phyloP scores from a whole-genome alignment of 2,797 vertebrate species.

The Myotis vivesi region DNA sequence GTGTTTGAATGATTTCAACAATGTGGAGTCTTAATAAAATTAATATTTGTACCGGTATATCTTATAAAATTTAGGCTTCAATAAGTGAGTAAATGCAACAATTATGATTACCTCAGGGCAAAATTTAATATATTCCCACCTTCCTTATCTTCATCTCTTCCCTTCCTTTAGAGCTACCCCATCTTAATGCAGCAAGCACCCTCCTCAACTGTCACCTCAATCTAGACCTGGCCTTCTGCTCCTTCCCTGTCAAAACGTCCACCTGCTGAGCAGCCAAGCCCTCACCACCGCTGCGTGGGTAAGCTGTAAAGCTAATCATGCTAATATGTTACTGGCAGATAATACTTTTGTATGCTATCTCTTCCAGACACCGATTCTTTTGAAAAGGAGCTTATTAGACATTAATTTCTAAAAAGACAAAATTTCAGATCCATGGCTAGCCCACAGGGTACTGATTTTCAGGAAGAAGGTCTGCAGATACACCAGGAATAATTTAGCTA shows the following conservation, averaged over 20 bases:
- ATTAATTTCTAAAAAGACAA: conserved; percentile 48
- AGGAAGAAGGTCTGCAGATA: not conserved
- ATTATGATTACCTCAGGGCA: not conserved
- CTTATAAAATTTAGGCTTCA: conserved; percentile 16
- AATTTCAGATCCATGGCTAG: conserved; percentile 4
- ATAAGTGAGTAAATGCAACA: conserved; percentile 6
- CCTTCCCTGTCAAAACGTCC: not conserved
- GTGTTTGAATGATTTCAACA: not conserved
- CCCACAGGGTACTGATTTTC: not conserved
- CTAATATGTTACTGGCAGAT: not conserved
- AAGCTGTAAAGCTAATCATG: conserved; percentile 1
- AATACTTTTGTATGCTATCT: not conserved
- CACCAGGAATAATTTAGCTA: conserved; percentile 30
- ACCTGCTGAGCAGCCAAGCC: not conserved
- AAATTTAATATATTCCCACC: not conserved
- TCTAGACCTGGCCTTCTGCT: not conserved
- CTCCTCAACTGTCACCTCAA: not conserved
- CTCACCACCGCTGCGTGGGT: not conserved
- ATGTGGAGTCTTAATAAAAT: not conserved
- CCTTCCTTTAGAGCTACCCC: not conserved
- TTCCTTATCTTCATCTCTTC: not conserved
- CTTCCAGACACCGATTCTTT: conserved; percentile 5
- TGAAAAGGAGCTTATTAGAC: not conserved
- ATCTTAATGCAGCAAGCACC: not conserved
- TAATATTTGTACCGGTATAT: not conserved